These are phyloP conservation scores for Nomada flava DNA, from an alignment of 2,888 invertebrate genomes.

Conservation along the genomic window DNA sequence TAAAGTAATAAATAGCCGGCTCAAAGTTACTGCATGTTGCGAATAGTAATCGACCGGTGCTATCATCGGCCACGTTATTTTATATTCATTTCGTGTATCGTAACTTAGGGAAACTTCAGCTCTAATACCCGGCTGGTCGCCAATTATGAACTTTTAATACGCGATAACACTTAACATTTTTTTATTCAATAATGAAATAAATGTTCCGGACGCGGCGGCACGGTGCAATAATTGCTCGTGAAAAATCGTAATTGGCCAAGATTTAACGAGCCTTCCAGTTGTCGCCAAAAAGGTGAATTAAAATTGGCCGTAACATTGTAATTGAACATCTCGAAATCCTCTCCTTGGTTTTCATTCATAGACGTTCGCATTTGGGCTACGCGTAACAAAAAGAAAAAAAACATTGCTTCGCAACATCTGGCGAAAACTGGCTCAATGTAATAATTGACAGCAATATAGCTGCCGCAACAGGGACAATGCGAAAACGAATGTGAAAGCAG, in stretches of 20 bases:
- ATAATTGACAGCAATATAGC: neutral
- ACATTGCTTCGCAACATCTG: neutral
- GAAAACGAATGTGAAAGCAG: slow-evolving; percentile 4
- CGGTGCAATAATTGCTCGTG: neutral
- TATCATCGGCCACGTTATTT: slow-evolving; percentile 49
- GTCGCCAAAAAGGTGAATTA: slow-evolving; percentile 11
- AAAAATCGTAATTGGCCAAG: slow-evolving; percentile 14
- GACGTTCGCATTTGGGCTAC: neutral
- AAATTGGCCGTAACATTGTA: neutral
- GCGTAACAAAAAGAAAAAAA: neutral
- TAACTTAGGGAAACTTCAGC: slow-evolving; percentile 27
- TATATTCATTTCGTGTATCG: slow-evolving; percentile 41
- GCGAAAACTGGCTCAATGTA: neutral
- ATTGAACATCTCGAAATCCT: neutral
- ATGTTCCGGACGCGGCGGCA: neutral
- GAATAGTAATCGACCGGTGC: slow-evolving; percentile 35
- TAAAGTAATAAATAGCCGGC: slow-evolving; percentile 29
- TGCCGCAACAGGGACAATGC: neutral
- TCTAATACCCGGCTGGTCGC: slow-evolving; percentile 8
- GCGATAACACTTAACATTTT: slow-evolving; percentile 15
- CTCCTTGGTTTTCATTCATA: neutral
- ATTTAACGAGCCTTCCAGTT: slow-evolving; percentile 10
- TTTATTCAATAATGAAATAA: slow-evolving; percentile 19
- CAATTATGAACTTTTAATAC: slow-evolving; percentile 40
- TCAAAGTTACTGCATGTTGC: slow-evolving; percentile 28